Evolutionary conservation across 2,888 invertebrate species (phyloP).

Genomic region (Eutolmus rufibarbis): DNA sequence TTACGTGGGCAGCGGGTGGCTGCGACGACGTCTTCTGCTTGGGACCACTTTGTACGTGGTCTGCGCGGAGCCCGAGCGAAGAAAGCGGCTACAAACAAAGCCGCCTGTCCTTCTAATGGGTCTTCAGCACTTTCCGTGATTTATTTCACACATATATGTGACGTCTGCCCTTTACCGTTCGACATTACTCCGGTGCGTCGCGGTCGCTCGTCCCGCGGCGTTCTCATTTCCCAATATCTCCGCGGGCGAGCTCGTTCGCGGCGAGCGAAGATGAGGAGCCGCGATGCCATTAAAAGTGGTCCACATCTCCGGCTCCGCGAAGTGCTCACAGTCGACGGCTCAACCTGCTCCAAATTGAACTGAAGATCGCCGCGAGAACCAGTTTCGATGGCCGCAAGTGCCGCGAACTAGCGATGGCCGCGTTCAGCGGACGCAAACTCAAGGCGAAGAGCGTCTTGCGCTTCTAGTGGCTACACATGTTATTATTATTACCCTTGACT

Average conservation of each 20-base stretch:
- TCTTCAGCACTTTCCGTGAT: slow-evolving; percentile 46
- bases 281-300: slow-evolving; percentile 28
- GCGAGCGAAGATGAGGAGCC: slow-evolving; percentile 5
- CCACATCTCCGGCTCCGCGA: not conserved
- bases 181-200: not conserved
- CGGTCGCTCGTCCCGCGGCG: not conserved
- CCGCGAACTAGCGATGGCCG: not conserved
- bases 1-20: not conserved
- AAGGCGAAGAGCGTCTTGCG: not conserved
- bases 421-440: not conserved
- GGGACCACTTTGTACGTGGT: not conserved
- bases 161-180: slow-evolving; percentile 21
- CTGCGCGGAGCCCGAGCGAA: not conserved
- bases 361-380: slow-evolving; percentile 18
- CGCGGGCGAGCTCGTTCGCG: not conserved
- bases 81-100: not conserved
- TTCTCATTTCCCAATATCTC: slow-evolving; percentile 10
- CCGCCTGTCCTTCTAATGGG: slow-evolving; percentile 38
- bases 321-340: not conserved
- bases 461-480: not conserved
- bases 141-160: slow-evolving; percentile 46
- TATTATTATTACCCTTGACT: not conserved
- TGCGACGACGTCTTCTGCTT: not conserved
- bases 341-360: slow-evolving; percentile 39
- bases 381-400: slow-evolving; percentile 39